Evolutionary conservation across 1,140 invertebrate species (phyloP), one percentile per base, ranked within the genome.

Genomic region (Calephelis nemesis): DNA sequence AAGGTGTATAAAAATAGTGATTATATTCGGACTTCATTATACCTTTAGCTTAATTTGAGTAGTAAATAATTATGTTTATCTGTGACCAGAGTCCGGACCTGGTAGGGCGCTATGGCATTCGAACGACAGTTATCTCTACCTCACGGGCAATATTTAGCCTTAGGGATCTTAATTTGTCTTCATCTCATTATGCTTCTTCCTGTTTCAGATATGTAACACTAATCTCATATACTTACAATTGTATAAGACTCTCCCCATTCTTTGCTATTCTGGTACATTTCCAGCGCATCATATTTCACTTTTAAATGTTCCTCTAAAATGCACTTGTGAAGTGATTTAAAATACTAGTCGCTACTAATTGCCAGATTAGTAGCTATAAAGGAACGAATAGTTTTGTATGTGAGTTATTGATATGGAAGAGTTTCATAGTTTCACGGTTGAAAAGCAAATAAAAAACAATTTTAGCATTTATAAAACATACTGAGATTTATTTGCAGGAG

Each of bases 221-320:
- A 48, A 47, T 15, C 52, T 47, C 15, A 58, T 48, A 40, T 45
- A 67, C 30, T 48, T 39, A 49, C 66, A 67, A 58, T 58, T 58
- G 52, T 58, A 39, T 58, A 13, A 52, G 15, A 15, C 7, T 19
- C 30, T 30, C 30, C 54, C 54, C 54, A 58, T 58, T 58, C 54
- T 58, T 58, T 39, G 54, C 54, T 58, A 58, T 58, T 58, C 54
- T 19, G 54, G 54, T 58, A 58, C 54, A 58, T 39, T 39, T 58
- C 30, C 39, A 39, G 12, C 30, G 19, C 30, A 12, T 30, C 54
- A 58, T 58, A 58, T 58, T 58, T 58, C 54, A 58, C 54, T 58
- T 58, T 58, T 58, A 58, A 40, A 58, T 39, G 54, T 39, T 19
- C 54, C 54, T 58, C 54, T 58, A 39, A 58, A 58, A 58, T 58